These are phyloP conservation scores for Ganaspis sp. DNA, from an alignment of 1,140 invertebrate genomes.

Conservation along the genomic window DNA sequence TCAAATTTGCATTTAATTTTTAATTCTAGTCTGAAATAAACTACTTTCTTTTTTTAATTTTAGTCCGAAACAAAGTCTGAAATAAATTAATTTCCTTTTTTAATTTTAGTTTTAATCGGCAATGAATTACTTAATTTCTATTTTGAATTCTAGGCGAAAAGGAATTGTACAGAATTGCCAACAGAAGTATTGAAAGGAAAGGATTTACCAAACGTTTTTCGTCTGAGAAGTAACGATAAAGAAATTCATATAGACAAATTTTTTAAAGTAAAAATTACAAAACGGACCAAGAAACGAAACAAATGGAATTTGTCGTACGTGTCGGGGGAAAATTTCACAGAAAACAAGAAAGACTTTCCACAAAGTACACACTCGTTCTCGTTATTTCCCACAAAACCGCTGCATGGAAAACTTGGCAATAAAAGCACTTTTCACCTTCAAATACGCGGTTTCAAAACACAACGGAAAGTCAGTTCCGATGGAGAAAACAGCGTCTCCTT, in stretches of 20 bases:
- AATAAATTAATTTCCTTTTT: too few relatives aligned
- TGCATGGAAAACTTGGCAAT: conserved; percentile 52
- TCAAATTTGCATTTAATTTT: too few relatives aligned
- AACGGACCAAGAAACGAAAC: conserved; percentile 50
- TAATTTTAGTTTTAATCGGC: too few relatives aligned
- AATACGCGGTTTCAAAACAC: conserved; percentile 85
- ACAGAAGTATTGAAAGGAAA: conserved; percentile 57
- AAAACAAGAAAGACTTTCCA: conserved; percentile 65
- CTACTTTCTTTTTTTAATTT: too few relatives aligned
- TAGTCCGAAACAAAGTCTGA: too few relatives aligned
- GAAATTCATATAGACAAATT: conserved; percentile 57
- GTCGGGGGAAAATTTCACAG: conserved; percentile 64
- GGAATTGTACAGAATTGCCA: conserved; percentile 63
- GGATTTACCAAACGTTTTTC: conserved; percentile 48
- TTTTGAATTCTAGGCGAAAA: conserved; percentile 59
- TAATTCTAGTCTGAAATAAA: too few relatives aligned
- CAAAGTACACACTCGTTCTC: conserved; percentile 51
- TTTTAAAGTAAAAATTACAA: conserved; percentile 47
- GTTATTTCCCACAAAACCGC: conserved; percentile 48
- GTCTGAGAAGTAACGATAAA: conserved; percentile 54
- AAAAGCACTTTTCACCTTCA: conserved; percentile 52
- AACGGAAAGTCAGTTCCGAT: conserved; percentile 82
- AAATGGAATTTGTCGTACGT: conserved; percentile 71
- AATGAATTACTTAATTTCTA: conserved; percentile 27
- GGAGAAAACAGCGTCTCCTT: conserved; percentile 82